Evolutionary conservation across 2,797 vertebrate species (phyloP), one percentile per base, ranked within the genome.

Genomic region (Anabacerthia variegaticeps): DNA sequence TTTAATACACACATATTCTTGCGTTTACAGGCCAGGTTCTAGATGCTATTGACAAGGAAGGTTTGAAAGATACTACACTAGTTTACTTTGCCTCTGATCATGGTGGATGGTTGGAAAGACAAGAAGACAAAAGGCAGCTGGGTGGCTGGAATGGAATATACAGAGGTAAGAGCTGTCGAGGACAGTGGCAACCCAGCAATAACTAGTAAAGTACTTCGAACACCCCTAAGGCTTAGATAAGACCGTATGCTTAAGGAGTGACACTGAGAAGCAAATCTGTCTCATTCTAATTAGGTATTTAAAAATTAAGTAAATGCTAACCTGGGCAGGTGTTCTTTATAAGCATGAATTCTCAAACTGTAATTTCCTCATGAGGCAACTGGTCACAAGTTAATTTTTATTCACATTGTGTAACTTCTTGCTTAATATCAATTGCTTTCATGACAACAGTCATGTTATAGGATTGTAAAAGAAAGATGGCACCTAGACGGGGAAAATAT

Each of bases 131-230:
- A 7, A 95, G 94, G 10, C 98, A 98, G 36, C 96, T 87, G 27
- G 99, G 99, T 73, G 99, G 99, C 69, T 99, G 99, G 98, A 99
- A 99, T 30, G 97, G 99, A 34, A 97, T 99, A 77, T 99, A 98
- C 90, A 98, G 96, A 98, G 99, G 99, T 99, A 93, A 81, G 86
- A 41, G 10, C 14, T 89, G 30, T 56, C 14, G 55, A 16, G 17
- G 18, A 54, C 3, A 1, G 14, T 12, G 7, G 41, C 28, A 93
- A 37, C 21, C 16, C 48, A 44, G 32, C 10, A 88, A n/a, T 7
- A 79, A 22, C 18, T 18, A 68, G 6, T 20, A 12, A 55, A 67
- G 16, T 58, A n/a, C 2, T 54, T 14, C 9, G 4, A 34, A 34
- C 12, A 76, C 2, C 3, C 2, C 12, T 81, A 55, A 83, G 72